Conservation (phyloP, 92 coral and sea anemone species). For the Hydrozoanthus gracilis region DNA sequence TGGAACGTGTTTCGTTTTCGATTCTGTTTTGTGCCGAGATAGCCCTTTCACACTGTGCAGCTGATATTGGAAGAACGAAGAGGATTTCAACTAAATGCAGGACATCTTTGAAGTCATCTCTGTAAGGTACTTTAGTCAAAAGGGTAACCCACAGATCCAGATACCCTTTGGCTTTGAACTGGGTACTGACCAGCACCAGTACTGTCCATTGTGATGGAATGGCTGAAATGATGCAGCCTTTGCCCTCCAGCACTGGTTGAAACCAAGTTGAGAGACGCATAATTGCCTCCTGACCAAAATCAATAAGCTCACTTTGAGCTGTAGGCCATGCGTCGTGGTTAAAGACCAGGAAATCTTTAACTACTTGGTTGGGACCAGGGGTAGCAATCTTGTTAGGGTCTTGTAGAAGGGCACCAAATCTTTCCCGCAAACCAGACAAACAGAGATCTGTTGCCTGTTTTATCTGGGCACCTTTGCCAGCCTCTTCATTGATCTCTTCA, state of each 20-base stretch:
- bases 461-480: slow-evolving; percentile 33
- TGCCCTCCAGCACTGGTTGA: slow-evolving; percentile 8
- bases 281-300: slow-evolving; percentile 47
- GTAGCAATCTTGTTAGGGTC: slow-evolving; percentile 33
- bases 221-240: background rate
- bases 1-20: slow-evolving; percentile 28
- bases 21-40: slow-evolving; percentile 54
- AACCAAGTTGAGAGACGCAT: slow-evolving; percentile 52
- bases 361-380: slow-evolving; percentile 51
- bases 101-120: slow-evolving; percentile 48
- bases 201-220: slow-evolving; percentile 41
- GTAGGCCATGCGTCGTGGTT: slow-evolving; percentile 53
- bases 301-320: slow-evolving; percentile 45
- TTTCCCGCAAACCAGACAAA: slow-evolving; percentile 50
- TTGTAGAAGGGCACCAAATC: slow-evolving; percentile 47
- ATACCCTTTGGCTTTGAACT: slow-evolving; percentile 51
- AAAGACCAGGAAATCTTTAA: slow-evolving; percentile 55
- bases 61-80: slow-evolving; percentile 61
- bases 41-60: slow-evolving; percentile 65
- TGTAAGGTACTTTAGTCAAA: slow-evolving; percentile 50
- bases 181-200: slow-evolving; percentile 45
- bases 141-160: slow-evolving; percentile 44
- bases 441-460: slow-evolving; percentile 57
- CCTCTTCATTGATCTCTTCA: slow-evolving; percentile 20
- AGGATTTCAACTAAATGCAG: slow-evolving; percentile 55